Evolutionary conservation across 2,888 invertebrate species (phyloP), one percentile per base, ranked within the genome.

Genomic region (Synergus umbraculus): DNA sequence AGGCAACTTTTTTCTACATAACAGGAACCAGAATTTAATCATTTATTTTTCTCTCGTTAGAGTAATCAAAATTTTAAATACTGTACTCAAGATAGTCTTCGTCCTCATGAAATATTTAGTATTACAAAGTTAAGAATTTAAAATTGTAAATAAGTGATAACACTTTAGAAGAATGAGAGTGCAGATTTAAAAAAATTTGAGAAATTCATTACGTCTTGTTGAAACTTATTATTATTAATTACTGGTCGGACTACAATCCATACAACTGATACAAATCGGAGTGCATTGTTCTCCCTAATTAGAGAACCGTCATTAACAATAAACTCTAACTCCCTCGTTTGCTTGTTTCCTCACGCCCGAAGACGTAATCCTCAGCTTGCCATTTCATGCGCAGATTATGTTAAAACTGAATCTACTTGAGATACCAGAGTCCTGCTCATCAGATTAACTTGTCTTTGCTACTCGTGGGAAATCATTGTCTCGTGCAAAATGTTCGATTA

Each of bases 381-480:
- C 54, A 73, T 73, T 49, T 29, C 73, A 73, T 73, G 73, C 37
- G 54, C 37, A 58, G 73, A 73, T 73, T 73, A 73, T 73, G 54
- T 73, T 73, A 73, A 58, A 73, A 54, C 73, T 73, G 37, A 73
- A 58, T 73, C 73, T 49, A 73, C 73, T 73, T 73, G 73, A 73
- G 41, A 73, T 73, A 73, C 37, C 29, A n/a, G 54, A 73, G 73
- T 73, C 73, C 73, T 22, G 73, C 73, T 73, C 73, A 54, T 73
- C 54, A 54, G 73, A 73, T 73, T 73, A 73, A 73, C 54, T 73
- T 73, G 73, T 73, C 73, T 73, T 73, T 54, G 73, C 29, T 54
- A 73, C 73, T 73, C 73, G 73, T 73, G 73, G 73, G 73, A 73
- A 73, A 73, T 73, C 73, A 73, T 18, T 29, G 54, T 54, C 37